Conservation (phyloP, 37 sponge, comb jelly and placozoan species). For the Chondrosia reniformis region DNA sequence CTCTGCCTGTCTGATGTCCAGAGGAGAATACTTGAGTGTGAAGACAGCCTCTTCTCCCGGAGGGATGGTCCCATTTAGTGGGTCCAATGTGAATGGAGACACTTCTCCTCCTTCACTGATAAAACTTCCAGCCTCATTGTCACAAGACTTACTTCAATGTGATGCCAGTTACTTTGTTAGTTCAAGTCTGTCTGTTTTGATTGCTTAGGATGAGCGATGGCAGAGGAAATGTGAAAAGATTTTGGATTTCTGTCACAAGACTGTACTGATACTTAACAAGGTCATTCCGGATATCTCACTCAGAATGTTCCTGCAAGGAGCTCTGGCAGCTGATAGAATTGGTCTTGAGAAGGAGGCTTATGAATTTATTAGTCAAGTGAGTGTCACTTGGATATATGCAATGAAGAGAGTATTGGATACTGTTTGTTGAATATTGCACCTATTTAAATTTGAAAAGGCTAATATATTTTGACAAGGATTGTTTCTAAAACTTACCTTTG, state of each 20-base stretch:
- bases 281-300: constrained; percentile 65
- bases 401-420: too few species aligned
- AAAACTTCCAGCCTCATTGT: constrained; percentile 39
- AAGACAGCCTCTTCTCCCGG: constrained; percentile 64
- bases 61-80: constrained; percentile 58
- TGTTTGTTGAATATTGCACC: too few species aligned
- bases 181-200: too few species aligned
- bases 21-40: constrained; percentile 75
- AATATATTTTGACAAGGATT: too few species aligned
- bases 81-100: constrained; percentile 70
- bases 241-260: constrained; percentile 84
- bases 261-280: constrained; percentile 75
- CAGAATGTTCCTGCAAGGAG: constrained; percentile 91
- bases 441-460: too few species aligned
- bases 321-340: constrained; percentile 88
- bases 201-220: constrained; percentile 86
- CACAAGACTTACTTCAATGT: too few species aligned
- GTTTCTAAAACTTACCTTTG: too few species aligned
- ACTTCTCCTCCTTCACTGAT: constrained; percentile 46
- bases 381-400: background rate
- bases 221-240: constrained; percentile 91
- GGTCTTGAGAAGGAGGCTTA: constrained; percentile 87
- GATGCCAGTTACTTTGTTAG: too few species aligned
- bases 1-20: constrained; percentile 55
- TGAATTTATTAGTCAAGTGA: constrained; percentile 92